These are phyloP conservation scores for Tipula confusa DNA, from an alignment of 2,888 invertebrate genomes.

Conservation along the genomic window DNA sequence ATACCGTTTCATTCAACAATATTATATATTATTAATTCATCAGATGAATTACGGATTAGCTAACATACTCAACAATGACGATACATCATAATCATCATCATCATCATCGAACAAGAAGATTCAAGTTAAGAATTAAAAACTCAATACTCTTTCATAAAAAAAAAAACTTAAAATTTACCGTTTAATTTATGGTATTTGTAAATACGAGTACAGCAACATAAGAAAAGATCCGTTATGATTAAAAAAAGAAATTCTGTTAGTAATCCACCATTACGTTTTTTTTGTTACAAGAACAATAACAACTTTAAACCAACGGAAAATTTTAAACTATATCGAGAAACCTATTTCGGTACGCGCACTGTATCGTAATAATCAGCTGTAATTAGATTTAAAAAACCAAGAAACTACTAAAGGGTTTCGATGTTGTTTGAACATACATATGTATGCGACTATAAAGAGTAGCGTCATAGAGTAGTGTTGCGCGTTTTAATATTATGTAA, in stretches of 20 bases:
- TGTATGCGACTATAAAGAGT: too few relatives aligned
- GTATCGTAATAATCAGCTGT: neutral
- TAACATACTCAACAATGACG: neutral
- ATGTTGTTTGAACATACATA: neutral
- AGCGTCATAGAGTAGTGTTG: neutral
- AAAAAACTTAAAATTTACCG: neutral
- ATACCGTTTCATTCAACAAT: neutral
- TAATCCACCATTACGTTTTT: constrained; percentile 7
- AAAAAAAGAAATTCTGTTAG: constrained; percentile 16
- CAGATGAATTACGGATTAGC: neutral
- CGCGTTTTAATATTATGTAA: neutral
- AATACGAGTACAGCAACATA: neutral
- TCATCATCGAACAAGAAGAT: neutral
- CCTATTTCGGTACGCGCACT: neutral
- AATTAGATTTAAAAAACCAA: neutral
- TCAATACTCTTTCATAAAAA: neutral
- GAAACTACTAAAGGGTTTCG: neutral
- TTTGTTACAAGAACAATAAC: neutral
- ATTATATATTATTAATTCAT: constrained; percentile 20
- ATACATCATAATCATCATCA: neutral
- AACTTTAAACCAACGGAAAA: neutral
- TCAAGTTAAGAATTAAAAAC: neutral
- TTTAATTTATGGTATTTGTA: constrained; percentile 3
- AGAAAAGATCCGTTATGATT: constrained; percentile 6
- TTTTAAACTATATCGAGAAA: neutral